Evolutionary conservation across 1,140 invertebrate species (phyloP), one percentile per base, ranked within the genome.

Genomic region (Lepidurus packardi): DNA sequence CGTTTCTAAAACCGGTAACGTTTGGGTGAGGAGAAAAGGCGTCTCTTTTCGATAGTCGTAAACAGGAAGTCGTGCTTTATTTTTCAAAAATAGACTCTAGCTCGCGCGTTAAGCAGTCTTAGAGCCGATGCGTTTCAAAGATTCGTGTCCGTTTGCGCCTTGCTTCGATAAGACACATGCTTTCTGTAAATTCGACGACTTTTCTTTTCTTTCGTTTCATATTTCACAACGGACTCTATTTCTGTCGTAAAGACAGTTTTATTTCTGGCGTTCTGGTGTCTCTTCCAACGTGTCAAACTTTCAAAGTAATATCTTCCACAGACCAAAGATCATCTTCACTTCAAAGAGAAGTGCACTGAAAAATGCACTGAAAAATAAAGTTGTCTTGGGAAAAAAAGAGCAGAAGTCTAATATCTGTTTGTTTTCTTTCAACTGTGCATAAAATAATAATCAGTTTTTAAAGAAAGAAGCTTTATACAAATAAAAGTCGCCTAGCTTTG

Each of bases 101-200:
- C 53, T n/a, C 53, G 34, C 3, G 34, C 21, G 53, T 65, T 65
- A 65, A 34, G 53, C 16, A 1, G 53, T 65, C 4, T 65, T 65
- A 65, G 53, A 65, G 7, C 4, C 53, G 13, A 65, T 65, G 53
- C 13, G 13, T 21, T 65, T 7, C 53, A 21, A 13, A 65, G 53
- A 65, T 65, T 65, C 21, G 53, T 65, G 53, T 65, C 53, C 53
- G 53, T 65, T 65, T 65, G 53, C 8, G 53, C n/a, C 53, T 65
- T 16, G 53, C 53, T 65, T 21, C 53, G 16, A 65, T 9, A 65
- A 65, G 53, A 65, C 53, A 21, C 21, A 65, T 21, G 53, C 53
- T 65, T n/a, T 16, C 8, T 65, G 16, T 7, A 65, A 0, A 1
- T 65, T 65, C n/a, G 6, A 13, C 4, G 6, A 65, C 21, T 65